These are phyloP conservation scores for Pluvianellus socialis DNA, from an alignment of 2,113 vertebrate species.

Conservation along the genomic window DNA sequence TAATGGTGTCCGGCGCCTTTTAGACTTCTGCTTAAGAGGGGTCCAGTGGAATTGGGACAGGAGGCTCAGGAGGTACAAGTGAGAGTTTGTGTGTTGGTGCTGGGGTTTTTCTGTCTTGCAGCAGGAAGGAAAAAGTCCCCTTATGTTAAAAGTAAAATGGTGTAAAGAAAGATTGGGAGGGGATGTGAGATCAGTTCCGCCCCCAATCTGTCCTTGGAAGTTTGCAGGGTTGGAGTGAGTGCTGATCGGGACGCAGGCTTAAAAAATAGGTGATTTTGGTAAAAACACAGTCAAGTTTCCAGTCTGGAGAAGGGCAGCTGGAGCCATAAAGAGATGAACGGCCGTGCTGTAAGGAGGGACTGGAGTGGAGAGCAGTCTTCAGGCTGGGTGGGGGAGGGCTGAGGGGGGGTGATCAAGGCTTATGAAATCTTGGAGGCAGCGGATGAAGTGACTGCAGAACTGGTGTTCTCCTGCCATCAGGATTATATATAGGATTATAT, in stretches of 20 bases:
- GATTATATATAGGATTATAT: too few species aligned
- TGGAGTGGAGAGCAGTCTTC: not conserved
- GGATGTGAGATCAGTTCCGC: not conserved
- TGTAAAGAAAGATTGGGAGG: not conserved
- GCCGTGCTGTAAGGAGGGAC: not conserved
- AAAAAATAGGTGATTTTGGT: not conserved
- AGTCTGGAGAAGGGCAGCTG: not conserved
- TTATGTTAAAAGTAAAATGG: not conserved
- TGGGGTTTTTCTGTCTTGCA: not conserved
- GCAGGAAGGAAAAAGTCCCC: not conserved
- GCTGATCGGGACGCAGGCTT: not conserved
- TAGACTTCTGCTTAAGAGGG: not conserved
- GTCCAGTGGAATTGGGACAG: not conserved
- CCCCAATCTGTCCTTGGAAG: accelerated
- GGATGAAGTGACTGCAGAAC: not conserved
- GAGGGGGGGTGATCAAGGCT: not conserved
- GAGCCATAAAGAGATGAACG: not conserved
- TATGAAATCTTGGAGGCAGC: not conserved
- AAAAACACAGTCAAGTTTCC: not conserved
- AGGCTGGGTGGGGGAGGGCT: not conserved
- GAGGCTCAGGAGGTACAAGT: not conserved
- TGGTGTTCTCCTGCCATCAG: not conserved
- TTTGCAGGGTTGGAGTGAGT: not conserved
- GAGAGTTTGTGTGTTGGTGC: not conserved
- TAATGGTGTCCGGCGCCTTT: not conserved